Base-by-base conservation (phyloP, 2,113 vertebrate species). In the Columbina picui region DNA sequence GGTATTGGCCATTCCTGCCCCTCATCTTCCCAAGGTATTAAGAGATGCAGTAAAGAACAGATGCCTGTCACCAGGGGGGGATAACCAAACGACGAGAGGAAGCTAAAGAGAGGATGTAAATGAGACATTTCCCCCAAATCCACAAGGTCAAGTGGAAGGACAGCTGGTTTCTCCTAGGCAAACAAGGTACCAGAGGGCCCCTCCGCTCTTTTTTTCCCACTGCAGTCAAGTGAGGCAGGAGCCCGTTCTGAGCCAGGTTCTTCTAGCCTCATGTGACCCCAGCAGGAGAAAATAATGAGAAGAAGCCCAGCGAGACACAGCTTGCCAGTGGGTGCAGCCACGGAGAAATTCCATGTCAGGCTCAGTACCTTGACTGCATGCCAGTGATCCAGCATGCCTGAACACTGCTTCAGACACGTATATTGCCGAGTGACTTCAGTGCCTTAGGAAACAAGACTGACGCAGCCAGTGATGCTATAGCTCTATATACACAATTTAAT, bases 251-350 rank as follows among this genome's bases (percentile, higher is more conserved):
- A 89, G 87, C 87, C 74, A 95, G 45, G 34, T 88, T 7, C 39
- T 21, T 10, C 63, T 87, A 75, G 65, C 94, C 94, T 96, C 1
- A 0, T 47, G 50, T 87, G 89, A 94, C 94, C 89, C 87, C 18
- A 14, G 67, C 14, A 45, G 27, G 56, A 63, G 69, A 70, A 41
- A 45, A 56, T 1, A n/a, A 39, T n/a, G 71, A 60, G 73, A 69
- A 30, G 56, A 34, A 94, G 77, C 70, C 60, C 30, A 39, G 84
- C 53, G 21, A 89, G 81, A 69, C 22, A 14, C 7, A 84, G 75
- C 84, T 85, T 87, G 87, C 89, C 95, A 95, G 78, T 89, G 93
- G 87, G 93, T 71, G 84, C 75, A 93, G 93, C 43, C 74, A 39
- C 15, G 27, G 91, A 96, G 84, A 76, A 94, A 92, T 95, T 95